Conservation (phyloP, 2,888 invertebrate species). For the Argyresthia goedartella region DNA sequence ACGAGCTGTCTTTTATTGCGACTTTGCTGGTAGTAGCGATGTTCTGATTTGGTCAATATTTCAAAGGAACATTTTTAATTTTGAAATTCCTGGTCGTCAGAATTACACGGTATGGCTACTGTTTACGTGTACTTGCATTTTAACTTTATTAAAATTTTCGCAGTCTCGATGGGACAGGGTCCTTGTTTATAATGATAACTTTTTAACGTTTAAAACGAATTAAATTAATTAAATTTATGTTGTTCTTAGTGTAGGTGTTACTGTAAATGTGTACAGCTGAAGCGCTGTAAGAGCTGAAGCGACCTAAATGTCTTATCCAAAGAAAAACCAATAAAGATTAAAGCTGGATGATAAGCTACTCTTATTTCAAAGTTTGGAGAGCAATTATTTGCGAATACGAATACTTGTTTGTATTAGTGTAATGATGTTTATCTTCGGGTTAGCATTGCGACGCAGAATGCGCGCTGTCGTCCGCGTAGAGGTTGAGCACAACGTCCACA, state of each 20-base stretch:
- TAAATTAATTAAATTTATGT: conserved; percentile 11
- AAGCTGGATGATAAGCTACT: not conserved
- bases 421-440: not conserved
- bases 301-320: not conserved
- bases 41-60: no score
- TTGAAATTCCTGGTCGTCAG: no score
- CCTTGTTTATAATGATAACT: conserved; percentile 13
- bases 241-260: not conserved
- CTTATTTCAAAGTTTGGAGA: not conserved
- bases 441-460: no score
- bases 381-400: no score
- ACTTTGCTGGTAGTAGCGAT: no score
- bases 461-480: no score
- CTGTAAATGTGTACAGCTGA: conserved; percentile 35
- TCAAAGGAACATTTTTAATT: no score
- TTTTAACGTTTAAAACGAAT: conserved; percentile 36
- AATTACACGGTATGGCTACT: no score
- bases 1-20: no score
- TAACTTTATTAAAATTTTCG: no score
- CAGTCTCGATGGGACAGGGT: conserved; percentile 16
- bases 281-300: conserved; percentile 49
- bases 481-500: no score
- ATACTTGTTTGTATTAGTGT: not conserved
- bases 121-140: no score
- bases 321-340: conserved; percentile 1